A percentile compares a stretch with the other conserved stretches of the same genome.
These are phyloP conservation scores for Rhinatrema bivittatum DNA, from an alignment of 2,797 vertebrate genomes.

Conservation along the genomic window DNA sequence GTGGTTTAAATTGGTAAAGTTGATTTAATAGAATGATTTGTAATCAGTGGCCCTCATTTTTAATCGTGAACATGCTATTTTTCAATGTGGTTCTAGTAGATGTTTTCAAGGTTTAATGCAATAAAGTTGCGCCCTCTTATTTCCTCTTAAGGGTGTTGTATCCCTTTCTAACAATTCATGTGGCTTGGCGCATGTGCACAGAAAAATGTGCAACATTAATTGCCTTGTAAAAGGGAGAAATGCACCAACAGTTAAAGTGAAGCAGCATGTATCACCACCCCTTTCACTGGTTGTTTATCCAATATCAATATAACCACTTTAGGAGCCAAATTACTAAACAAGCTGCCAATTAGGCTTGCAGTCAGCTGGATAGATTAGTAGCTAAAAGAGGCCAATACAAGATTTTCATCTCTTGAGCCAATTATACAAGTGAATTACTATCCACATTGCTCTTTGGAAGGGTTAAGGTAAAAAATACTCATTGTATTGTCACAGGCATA, in stretches of 20 bases:
- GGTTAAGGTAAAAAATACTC: constrained; percentile 40
- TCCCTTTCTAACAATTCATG: too few relatives aligned
- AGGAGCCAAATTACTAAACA: constrained; percentile 79
- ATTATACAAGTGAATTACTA: constrained; percentile 70
- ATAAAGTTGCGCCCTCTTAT: too few relatives aligned
- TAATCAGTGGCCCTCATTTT: too few relatives aligned
- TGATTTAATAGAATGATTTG: too few relatives aligned
- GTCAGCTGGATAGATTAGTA: constrained; percentile 77
- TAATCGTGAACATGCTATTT: too few relatives aligned
- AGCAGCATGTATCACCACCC: constrained; percentile 46
- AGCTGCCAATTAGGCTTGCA: constrained; percentile 75
- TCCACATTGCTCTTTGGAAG: constrained; percentile 50
- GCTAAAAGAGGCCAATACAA: constrained; percentile 61
- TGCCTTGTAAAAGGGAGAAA: constrained; percentile 8
- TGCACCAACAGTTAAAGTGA: constrained; percentile 34
- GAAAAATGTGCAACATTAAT: constrained; percentile 30
- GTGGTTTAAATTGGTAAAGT: too few relatives aligned
- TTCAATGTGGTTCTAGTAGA: too few relatives aligned
- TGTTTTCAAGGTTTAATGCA: too few relatives aligned
- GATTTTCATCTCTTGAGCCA: constrained; percentile 77
- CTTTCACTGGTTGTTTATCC: constrained; percentile 63
- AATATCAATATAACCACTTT: constrained; percentile 73
- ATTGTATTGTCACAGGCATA: constrained; percentile 41
- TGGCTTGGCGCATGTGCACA: too few relatives aligned
- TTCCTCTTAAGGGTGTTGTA: too few relatives aligned